A percentile compares a stretch with the other conserved stretches of the same genome.
Conservation (phyloP, 2,888 invertebrate species). For the Drosophila incognita region DNA sequence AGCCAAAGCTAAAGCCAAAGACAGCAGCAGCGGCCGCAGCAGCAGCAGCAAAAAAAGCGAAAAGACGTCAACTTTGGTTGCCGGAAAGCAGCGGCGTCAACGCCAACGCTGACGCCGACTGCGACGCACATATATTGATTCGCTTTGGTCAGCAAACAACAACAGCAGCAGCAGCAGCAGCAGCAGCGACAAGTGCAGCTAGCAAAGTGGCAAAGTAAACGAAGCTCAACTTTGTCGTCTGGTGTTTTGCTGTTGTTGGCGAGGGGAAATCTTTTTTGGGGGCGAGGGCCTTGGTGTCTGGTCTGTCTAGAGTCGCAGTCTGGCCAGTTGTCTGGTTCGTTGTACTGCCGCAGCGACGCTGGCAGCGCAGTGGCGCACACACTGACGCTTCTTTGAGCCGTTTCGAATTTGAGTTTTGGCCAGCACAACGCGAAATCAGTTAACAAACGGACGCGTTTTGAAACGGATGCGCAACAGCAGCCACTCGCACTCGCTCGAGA, state of each 20-base stretch:
- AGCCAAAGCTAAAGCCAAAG: conserved; percentile 23
- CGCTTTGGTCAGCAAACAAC: conserved; percentile 63
- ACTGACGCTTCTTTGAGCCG: conserved; percentile 61
- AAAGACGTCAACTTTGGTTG: conserved; percentile 70
- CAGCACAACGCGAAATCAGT: conserved; percentile 82
- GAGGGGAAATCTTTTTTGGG: background rate
- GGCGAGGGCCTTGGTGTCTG: background rate
- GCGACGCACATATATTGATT: conserved; percentile 73
- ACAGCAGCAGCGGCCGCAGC: background rate
- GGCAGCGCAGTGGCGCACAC: conserved; percentile 25
- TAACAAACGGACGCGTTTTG: conserved; percentile 83
- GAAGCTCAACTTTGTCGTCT: conserved; percentile 31
- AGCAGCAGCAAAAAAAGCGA: conserved; percentile 64
- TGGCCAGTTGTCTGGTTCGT: conserved; percentile 66
- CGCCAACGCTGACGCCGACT: conserved; percentile 14
- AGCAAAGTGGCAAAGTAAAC: conserved; percentile 50
- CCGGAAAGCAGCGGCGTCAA: conserved; percentile 40
- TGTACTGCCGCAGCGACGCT: conserved; percentile 52
- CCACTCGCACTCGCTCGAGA: background rate
- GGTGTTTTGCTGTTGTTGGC: conserved; percentile 1
- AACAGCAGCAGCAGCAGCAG: conserved; percentile 7
- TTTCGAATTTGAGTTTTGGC: conserved; percentile 78
- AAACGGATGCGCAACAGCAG: conserved; percentile 75
- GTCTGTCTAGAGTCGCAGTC: conserved; percentile 40
- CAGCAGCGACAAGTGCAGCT: conserved; percentile 57